Conservation (phyloP, 2,797 vertebrate genomes). For the Labroides dimidiatus region DNA sequence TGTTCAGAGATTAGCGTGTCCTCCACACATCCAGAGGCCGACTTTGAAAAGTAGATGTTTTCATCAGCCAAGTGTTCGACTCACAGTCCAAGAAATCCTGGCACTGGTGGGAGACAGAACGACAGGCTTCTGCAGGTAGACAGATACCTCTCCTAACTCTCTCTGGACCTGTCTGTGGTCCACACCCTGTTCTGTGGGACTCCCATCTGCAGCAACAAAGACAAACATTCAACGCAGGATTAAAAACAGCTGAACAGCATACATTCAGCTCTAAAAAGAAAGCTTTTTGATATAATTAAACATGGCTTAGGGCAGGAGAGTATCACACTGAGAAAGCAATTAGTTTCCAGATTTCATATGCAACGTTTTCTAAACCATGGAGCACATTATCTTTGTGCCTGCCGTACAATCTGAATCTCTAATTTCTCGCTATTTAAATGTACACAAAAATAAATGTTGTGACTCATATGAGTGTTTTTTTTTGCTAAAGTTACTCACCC, state of each 20-base stretch:
- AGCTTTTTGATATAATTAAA: slow-evolving; percentile 60
- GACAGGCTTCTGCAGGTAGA: slow-evolving; percentile 89
- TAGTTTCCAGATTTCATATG: slow-evolving; percentile 49
- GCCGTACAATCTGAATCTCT: slow-evolving; percentile 24
- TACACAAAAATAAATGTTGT: slow-evolving; percentile 18
- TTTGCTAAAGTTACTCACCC: slow-evolving; percentile 78
- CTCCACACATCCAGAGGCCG: slow-evolving; percentile 23
- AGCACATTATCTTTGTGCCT: slow-evolving; percentile 47
- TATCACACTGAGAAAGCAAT: slow-evolving; percentile 70
- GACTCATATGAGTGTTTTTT: neutral
- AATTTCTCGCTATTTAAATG: slow-evolving; percentile 31
- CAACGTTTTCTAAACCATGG: slow-evolving; percentile 45
- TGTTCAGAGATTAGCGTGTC: slow-evolving; percentile 53
- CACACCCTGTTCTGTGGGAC: slow-evolving; percentile 82
- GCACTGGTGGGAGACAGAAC: slow-evolving; percentile 87
- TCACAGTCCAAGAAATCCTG: slow-evolving; percentile 95
- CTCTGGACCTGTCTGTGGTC: slow-evolving; percentile 89
- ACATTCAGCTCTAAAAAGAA: slow-evolving; percentile 21
- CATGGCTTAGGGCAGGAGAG: slow-evolving; percentile 56
- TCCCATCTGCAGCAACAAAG: slow-evolving; percentile 79
- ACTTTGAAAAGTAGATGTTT: slow-evolving; percentile 43
- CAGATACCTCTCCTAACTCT: slow-evolving; percentile 87
- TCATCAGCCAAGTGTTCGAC: slow-evolving; percentile 67
- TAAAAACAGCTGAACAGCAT: slow-evolving; percentile 26
- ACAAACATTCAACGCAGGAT: slow-evolving; percentile 3